Conservation (phyloP, 2,888 invertebrate genomes). For the Drosophila anomalata region DNA sequence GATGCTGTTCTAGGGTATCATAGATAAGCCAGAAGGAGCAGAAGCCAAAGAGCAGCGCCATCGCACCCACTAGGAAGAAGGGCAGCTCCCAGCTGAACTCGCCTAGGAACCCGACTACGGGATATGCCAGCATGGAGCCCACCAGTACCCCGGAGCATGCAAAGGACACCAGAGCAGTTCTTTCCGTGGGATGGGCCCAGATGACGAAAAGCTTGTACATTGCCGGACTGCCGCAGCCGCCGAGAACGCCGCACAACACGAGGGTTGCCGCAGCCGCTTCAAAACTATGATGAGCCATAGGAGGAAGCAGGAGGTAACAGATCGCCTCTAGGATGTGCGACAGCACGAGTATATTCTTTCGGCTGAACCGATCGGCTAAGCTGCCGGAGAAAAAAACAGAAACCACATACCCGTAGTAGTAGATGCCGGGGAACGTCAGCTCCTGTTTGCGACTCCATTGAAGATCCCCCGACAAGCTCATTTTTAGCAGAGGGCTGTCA, state of each 20-base stretch:
- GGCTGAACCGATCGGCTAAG: constrained; percentile 83
- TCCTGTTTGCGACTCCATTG: constrained; percentile 85
- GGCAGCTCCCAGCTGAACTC: constrained; percentile 86
- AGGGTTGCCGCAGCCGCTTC: constrained; percentile 82
- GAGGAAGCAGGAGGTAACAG: constrained; percentile 84
- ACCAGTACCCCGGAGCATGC: constrained; percentile 84
- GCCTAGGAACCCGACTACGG: constrained; percentile 86
- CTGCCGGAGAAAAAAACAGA: constrained; percentile 83
- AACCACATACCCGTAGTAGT: constrained; percentile 85
- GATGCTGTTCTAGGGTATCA: constrained; percentile 85
- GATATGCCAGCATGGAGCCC: constrained; percentile 85
- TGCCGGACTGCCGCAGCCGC: constrained; percentile 82
- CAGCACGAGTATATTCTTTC: constrained; percentile 81
- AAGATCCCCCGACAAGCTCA: constrained; percentile 82
- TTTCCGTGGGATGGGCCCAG: constrained; percentile 84
- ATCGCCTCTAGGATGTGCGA: constrained; percentile 81
- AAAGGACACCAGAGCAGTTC: constrained; percentile 82
- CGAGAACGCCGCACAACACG: constrained; percentile 84
- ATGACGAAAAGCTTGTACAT: constrained; percentile 81
- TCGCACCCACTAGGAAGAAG: constrained; percentile 85
- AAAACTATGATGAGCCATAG: constrained; percentile 83
- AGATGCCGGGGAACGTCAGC: constrained; percentile 85
- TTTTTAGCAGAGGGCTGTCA: not conserved
- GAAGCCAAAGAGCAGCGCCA: constrained; percentile 74
- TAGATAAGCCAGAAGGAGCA: constrained; percentile 82